These are phyloP conservation scores for Tipula lateralis DNA, from an alignment of 2,888 invertebrate genomes.

Conservation along the genomic window DNA sequence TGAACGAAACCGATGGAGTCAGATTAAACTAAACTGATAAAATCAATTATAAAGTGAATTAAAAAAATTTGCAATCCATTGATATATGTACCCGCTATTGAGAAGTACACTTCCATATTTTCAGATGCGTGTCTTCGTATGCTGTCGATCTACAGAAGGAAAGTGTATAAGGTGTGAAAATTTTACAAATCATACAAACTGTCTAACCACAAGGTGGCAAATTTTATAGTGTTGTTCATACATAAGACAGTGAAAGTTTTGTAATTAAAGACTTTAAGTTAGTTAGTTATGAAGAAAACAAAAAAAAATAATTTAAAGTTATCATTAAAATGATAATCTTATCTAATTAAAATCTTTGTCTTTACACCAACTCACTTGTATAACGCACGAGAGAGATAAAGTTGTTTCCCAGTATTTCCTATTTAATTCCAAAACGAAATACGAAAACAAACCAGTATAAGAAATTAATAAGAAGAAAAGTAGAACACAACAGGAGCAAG, in stretches of 20 bases:
- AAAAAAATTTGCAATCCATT: too few species aligned
- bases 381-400: neutral
- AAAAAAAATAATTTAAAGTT: neutral
- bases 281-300: neutral
- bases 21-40: too few species aligned
- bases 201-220: too few species aligned
- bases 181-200: too few species aligned
- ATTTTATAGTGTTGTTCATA: neutral
- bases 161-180: too few species aligned
- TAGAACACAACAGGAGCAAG: neutral
- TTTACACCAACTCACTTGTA: neutral
- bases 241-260: neutral
- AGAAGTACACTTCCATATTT: too few species aligned
- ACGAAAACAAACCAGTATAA: too few species aligned
- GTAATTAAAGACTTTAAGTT: neutral
- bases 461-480: neutral
- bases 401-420: neutral
- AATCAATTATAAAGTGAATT: too few species aligned
- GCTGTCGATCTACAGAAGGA: too few species aligned
- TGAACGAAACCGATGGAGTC: too few species aligned
- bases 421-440: neutral
- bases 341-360: slow-evolving; percentile 8
- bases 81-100: too few species aligned
- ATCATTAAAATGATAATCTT: slow-evolving; percentile 19
- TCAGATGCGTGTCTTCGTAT: too few species aligned